A percentile compares a stretch with the other conserved stretches of the same genome.
phyloP scores from a whole-genome alignment of 1,140 invertebrate species.

The Vollenhovia emeryi region DNA sequence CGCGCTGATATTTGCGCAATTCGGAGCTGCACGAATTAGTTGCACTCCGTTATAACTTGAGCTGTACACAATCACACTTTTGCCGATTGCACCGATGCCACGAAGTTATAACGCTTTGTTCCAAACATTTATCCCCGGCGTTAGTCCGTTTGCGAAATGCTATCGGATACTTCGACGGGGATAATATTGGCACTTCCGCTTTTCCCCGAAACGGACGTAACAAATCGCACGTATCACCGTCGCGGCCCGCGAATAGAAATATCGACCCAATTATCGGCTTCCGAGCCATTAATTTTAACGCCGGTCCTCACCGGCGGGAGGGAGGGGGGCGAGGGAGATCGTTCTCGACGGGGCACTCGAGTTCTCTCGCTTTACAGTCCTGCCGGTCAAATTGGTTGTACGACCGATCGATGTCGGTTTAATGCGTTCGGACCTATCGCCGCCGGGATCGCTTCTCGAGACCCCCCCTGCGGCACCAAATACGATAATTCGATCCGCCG shows the following conservation, averaged over 20 bases:
- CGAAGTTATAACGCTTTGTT: constrained; percentile 9
- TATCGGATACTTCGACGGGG: neutral
- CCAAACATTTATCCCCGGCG: constrained; percentile 16
- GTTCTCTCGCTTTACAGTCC: constrained; percentile 43
- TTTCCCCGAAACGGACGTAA: neutral
- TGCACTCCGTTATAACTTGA: neutral
- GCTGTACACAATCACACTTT: neutral
- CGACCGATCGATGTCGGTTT: constrained; percentile 69
- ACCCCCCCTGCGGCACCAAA: constrained; percentile 61
- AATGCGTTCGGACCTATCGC: constrained; percentile 72
- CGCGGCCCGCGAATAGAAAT: neutral
- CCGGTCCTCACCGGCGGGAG: neutral
- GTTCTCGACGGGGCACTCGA: constrained; percentile 4
- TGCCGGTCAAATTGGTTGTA: constrained; percentile 66
- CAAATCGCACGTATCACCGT: neutral
- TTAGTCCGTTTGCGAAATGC: constrained; percentile 4
- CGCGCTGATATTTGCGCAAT: constrained; percentile 21
- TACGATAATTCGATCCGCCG: constrained; percentile 73
- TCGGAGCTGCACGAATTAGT: neutral
- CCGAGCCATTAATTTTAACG: constrained; percentile 48
- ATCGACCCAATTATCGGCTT: constrained; percentile 44
- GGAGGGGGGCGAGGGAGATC: too few species aligned
- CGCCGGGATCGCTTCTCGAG: constrained; percentile 60
- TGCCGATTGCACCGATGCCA: neutral
- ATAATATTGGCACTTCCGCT: constrained; percentile 1